phyloP scores from a whole-genome alignment of 2,113 vertebrate species.

The human region GRCh38 chr14:47481001-47481500 shows the following conservation, averaged over 20 bases:
- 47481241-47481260: slow-evolving; percentile 37
- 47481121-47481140: background rate
- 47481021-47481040: background rate
- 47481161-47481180: background rate
- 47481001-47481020: background rate
- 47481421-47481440: slow-evolving; percentile 35
- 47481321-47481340: background rate
- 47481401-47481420: slow-evolving; percentile 33
- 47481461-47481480: slow-evolving; percentile 54
- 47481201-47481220: background rate
- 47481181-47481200: background rate
- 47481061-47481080: background rate
- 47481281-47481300: slow-evolving; percentile 26
- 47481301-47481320: background rate
- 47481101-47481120: background rate
- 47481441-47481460: background rate
- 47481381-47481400: background rate
- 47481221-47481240: slow-evolving; percentile 51
- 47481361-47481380: background rate
- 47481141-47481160: background rate
- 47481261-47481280: slow-evolving; percentile 50
- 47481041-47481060: background rate
- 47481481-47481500: background rate
- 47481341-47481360: background rate
- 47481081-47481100: background rate